Evolutionary conservation across 2,888 invertebrate species (phyloP), one percentile per base, ranked within the genome.

Genomic region (Metacarcinus magister): DNA sequence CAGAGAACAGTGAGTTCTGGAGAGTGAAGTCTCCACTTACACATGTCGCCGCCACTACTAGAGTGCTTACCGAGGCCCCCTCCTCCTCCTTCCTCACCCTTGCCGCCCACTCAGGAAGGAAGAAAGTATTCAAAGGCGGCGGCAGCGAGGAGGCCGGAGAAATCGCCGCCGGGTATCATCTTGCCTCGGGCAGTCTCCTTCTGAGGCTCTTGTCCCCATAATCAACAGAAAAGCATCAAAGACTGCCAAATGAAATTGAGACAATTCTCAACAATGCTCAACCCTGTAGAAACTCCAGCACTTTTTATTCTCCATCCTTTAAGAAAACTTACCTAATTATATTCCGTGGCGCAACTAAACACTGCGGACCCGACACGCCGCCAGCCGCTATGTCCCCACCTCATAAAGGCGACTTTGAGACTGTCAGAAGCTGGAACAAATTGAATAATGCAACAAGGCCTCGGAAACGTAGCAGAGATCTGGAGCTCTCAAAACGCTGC

Each of bases 291-390:
- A 93, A 93, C 95, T 95, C 95, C 92, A 28, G 75, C 60, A 92
- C 95, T 89, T 95, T 95, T 93, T 90, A 90, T 89, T 60, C 60
- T 19, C 13, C 93, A 87, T 89, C 90, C 95, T 93, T 94, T 48
- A 90, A 95, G 93, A 93, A 95, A 95, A 95, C 95, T 95, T 95
- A 95, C 95, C 95, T 95, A 95, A 95, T 95, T 95, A 95, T 95
- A 95, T 95, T 95, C 93, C 89, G 39, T 19, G 92, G 54, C n/a
- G 90, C 93, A 46, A 19, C 60, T 67, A 94, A 94, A 90, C 95
- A 43, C 95, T 44, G 82, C 54, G 87, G 82, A 82, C 43, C 60
- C 87, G 39, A 89, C 60, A 54, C 75, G 54, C 60, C 48, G 43
- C 90, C 75, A 93, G 93, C 16, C 95, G 48, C 67, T 93, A 46